phyloP scores from a whole-genome alignment of 92 coral and sea anemone species.

The Muricea muricata region DNA sequence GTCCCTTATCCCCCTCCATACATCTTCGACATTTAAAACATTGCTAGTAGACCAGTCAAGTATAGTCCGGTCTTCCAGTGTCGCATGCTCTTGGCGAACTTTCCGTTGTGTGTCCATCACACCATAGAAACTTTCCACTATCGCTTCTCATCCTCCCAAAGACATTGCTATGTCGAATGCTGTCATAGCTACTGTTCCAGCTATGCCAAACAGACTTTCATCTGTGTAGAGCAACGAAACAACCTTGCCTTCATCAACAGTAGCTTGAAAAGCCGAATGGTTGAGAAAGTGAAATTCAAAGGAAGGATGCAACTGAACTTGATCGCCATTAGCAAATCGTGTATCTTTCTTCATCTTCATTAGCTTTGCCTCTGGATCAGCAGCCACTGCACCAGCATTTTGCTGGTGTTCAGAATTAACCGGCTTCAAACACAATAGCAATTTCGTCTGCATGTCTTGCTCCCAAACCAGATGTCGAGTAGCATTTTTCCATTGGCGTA shows the following conservation, averaged over 20 bases:
- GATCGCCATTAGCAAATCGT: neutral
- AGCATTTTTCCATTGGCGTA: constrained; percentile 4
- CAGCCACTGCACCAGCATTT: neutral
- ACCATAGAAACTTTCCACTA: constrained; percentile 11
- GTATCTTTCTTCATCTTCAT: neutral
- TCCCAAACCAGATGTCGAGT: neutral
- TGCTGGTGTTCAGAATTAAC: neutral
- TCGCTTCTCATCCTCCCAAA: constrained; percentile 15
- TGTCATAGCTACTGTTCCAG: constrained; percentile 1
- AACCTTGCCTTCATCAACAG: neutral
- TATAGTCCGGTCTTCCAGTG: neutral
- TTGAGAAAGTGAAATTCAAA: neutral
- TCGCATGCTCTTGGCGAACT: neutral
- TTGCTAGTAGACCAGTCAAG: constrained; percentile 2
- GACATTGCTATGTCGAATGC: constrained; percentile 29
- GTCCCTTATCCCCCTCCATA: too few relatives aligned
- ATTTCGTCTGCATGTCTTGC: neutral
- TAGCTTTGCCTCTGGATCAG: constrained; percentile 12
- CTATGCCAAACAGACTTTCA: neutral
- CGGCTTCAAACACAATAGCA: neutral
- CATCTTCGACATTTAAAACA: neutral
- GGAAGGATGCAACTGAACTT: neutral
- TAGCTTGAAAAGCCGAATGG: constrained; percentile 15
- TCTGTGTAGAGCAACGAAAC: neutral
- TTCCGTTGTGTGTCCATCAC: constrained; percentile 6